These are phyloP conservation scores for Pseudococcus longispinus DNA, from an alignment of 2,888 invertebrate genomes.

Conservation along the genomic window DNA sequence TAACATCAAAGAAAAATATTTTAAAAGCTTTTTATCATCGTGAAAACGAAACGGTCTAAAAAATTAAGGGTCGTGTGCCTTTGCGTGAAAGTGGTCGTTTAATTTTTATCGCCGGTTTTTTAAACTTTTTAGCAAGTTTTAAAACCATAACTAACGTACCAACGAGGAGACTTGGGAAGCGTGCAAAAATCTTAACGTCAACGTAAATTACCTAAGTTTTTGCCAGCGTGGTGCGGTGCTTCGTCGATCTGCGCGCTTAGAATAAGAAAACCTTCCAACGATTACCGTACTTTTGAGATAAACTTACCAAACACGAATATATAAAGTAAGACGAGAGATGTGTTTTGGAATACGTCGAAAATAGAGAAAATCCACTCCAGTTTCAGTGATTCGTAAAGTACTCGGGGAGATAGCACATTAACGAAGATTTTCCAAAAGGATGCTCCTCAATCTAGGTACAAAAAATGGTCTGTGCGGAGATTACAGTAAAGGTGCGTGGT, in stretches of 20 bases:
- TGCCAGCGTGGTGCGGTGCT: no score
- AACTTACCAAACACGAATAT: neutral
- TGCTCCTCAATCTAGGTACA: neutral
- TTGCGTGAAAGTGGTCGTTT: conserved; percentile 36
- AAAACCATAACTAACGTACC: conserved; percentile 33
- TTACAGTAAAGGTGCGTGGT: neutral
- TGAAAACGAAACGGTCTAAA: neutral
- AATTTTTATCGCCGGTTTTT: conserved; percentile 41
- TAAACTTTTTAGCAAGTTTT: conserved; percentile 43
- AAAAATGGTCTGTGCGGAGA: neutral
- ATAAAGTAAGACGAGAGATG: neutral
- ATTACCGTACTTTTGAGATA: neutral
- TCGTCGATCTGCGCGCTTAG: neutral
- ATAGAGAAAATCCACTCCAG: neutral
- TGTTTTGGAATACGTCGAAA: neutral
- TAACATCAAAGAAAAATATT: conserved; percentile 35
- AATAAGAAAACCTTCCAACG: neutral
- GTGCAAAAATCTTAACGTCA: conserved; percentile 43
- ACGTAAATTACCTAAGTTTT: conserved; percentile 40
- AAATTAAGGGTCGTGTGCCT: conserved; percentile 28
- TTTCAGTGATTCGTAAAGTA: neutral
- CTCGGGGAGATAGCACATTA: neutral
- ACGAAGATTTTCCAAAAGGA: neutral
- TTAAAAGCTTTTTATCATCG: conserved; percentile 22
- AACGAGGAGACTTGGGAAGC: neutral